These are phyloP conservation scores for Alectura lathami DNA, from an alignment of 2,113 vertebrate genomes.

Conservation along the genomic window DNA sequence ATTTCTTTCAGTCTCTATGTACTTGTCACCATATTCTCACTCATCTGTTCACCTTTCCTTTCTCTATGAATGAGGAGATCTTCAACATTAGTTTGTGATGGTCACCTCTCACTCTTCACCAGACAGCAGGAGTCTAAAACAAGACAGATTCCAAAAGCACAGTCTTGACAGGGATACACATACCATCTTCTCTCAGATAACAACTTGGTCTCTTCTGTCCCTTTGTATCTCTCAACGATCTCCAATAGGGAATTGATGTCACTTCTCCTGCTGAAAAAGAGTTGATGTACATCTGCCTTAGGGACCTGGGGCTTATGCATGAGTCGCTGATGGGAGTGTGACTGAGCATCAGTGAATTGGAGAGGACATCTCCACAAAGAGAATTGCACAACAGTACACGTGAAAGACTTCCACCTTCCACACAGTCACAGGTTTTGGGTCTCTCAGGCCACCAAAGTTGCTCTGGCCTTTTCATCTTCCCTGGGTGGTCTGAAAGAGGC, in stretches of 20 bases:
- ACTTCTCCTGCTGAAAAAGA: constrained; percentile 37
- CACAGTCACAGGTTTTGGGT: background rate
- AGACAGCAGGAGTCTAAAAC: background rate
- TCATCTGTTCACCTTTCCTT: background rate
- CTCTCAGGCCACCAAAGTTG: background rate
- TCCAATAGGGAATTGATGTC: constrained; percentile 58
- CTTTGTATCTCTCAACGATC: constrained; percentile 12
- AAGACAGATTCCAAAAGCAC: background rate
- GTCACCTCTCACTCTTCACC: background rate
- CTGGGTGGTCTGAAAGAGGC: background rate
- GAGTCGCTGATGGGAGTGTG: constrained; percentile 22
- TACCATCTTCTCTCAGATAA: background rate
- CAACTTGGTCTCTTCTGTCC: constrained; percentile 23
- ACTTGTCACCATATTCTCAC: rapidly evolving
- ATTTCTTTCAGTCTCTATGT: background rate
- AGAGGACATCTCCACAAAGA: constrained; percentile 6
- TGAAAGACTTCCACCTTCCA: background rate
- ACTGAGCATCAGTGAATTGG: constrained; percentile 13
- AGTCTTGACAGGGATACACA: background rate
- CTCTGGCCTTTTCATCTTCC: background rate
- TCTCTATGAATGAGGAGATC: background rate
- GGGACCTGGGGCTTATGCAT: constrained; percentile 27
- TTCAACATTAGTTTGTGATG: background rate
- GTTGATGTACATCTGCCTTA: constrained; percentile 64
- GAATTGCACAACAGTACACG: background rate